Conservation (phyloP, 64 coral and sea anemone genomes). For the Stichodactyla mertensii region DNA sequence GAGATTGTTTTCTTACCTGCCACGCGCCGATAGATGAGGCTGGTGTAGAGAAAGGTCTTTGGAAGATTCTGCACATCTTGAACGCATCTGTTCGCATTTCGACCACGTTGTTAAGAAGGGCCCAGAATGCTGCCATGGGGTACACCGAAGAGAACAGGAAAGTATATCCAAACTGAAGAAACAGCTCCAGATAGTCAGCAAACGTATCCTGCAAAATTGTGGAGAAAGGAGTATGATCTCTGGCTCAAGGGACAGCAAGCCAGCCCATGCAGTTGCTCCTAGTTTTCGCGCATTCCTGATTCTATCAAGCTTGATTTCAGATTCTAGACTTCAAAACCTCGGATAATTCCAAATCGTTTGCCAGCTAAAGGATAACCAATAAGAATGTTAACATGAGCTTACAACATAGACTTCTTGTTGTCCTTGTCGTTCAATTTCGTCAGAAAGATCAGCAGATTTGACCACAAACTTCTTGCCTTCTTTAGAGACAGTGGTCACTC, state of each 20-base stretch:
- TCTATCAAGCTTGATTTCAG: too few species aligned
- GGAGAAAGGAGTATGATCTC: not conserved
- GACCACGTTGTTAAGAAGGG: slow-evolving; percentile 71
- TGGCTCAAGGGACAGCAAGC: too few species aligned
- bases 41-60: slow-evolving; percentile 56
- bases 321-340: too few species aligned
- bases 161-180: slow-evolving; percentile 98
- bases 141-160: slow-evolving; percentile 97
- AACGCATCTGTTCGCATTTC: slow-evolving; percentile 80
- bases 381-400: not conserved
- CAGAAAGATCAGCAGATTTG: slow-evolving; percentile 72
- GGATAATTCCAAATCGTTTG: too few species aligned
- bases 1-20: slow-evolving; percentile 47
- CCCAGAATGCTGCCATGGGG: slow-evolving; percentile 86
- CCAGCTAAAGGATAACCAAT: not conserved
- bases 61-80: slow-evolving; percentile 68
- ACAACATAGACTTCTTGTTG: slow-evolving; percentile 83
- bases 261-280: too few species aligned
- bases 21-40: slow-evolving; percentile 66
- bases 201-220: slow-evolving; percentile 67
- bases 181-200: slow-evolving; percentile 92
- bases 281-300: too few species aligned
- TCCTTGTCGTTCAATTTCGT: slow-evolving; percentile 75
- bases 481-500: slow-evolving; percentile 77
- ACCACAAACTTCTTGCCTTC: slow-evolving; percentile 91